Percentiles rank a stretch among this genome's conserved stretches.
Evolutionary conservation across 1,140 invertebrate genomes (phyloP).

Genomic region (Drosophila rhopaloa): DNA sequence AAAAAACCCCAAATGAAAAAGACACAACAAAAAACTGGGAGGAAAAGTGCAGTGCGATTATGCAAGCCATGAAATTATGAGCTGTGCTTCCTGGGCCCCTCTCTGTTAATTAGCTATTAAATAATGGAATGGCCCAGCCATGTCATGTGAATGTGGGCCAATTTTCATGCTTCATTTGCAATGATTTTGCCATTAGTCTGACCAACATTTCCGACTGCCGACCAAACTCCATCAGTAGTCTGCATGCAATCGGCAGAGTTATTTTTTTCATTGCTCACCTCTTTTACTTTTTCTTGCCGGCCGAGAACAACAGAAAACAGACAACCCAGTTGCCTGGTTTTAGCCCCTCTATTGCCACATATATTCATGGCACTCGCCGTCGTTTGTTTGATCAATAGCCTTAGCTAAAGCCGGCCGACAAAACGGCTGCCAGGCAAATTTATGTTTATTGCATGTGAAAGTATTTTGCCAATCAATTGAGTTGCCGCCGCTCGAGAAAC

Average conservation of each 20-base stretch:
- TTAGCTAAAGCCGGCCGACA: conserved; percentile 51
- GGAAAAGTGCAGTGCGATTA: conserved; percentile 71
- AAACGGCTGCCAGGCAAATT: conserved; percentile 36
- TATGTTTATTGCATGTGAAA: conserved; percentile 70
- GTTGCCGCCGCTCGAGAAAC: conserved; percentile 52
- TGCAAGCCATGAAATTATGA: conserved; percentile 72
- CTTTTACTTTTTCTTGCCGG: conserved; percentile 29
- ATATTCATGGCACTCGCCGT: conserved; percentile 39
- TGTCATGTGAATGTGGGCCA: conserved; percentile 70
- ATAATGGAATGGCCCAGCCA: conserved; percentile 64
- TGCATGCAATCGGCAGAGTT: conserved; percentile 58
- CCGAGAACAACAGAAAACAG: conserved; percentile 39
- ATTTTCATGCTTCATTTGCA: conserved; percentile 76
- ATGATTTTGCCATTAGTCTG: conserved; percentile 67
- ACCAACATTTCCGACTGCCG: conserved; percentile 60
- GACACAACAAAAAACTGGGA: conserved; percentile 11
- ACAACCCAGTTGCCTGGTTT: conserved; percentile 58
- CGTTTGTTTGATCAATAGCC: conserved; percentile 75
- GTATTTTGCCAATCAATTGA: conserved; percentile 65
- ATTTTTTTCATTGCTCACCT: conserved; percentile 9
- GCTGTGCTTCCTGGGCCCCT: conserved; percentile 60
- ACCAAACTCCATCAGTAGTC: conserved; percentile 40
- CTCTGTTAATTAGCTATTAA: conserved; percentile 74
- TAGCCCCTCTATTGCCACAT: conserved; percentile 13
- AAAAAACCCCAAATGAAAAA: conserved; percentile 12